A percentile compares a stretch with the other conserved stretches of the same genome.
Evolutionary conservation across 2,888 invertebrate species (phyloP).

Genomic region (Sympetrum striolatum): DNA sequence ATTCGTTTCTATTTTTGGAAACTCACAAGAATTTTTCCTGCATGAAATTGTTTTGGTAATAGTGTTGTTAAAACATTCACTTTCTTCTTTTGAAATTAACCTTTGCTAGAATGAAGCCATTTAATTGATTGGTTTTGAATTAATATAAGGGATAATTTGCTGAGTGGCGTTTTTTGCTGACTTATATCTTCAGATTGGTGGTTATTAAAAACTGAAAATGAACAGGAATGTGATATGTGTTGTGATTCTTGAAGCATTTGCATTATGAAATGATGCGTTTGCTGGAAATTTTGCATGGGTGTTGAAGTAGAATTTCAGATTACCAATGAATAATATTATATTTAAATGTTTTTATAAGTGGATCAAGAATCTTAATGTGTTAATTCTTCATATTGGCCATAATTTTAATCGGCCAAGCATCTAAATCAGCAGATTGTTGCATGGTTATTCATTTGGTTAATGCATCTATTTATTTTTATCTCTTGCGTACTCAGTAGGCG

Average conservation of each 20-base stretch:
- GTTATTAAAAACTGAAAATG: neutral
- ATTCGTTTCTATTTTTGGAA: no score
- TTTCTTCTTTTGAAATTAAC: no score
- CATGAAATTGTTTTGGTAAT: no score
- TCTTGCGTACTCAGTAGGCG: conserved; percentile 27
- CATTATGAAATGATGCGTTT: neutral
- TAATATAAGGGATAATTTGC: no score
- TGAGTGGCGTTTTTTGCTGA: no score
- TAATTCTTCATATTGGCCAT: neutral
- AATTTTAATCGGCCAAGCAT: neutral
- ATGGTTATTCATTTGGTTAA: neutral
- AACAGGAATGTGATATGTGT: neutral
- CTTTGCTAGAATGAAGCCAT: no score
- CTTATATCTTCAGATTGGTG: no score
- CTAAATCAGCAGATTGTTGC: neutral
- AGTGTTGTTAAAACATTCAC: no score
- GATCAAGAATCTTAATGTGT: neutral
- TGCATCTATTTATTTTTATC: conserved; percentile 43
- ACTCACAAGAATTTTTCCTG: no score
- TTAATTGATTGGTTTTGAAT: no score
- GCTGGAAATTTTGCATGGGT: neutral
- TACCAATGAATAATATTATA: neutral
- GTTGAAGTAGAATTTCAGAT: neutral
- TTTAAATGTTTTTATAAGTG: neutral
- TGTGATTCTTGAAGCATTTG: neutral